Evolutionary conservation across 23 tunicate genomes (phyloP), one percentile per base, ranked within the genome.

Genomic region (Phallusia fumigata): DNA sequence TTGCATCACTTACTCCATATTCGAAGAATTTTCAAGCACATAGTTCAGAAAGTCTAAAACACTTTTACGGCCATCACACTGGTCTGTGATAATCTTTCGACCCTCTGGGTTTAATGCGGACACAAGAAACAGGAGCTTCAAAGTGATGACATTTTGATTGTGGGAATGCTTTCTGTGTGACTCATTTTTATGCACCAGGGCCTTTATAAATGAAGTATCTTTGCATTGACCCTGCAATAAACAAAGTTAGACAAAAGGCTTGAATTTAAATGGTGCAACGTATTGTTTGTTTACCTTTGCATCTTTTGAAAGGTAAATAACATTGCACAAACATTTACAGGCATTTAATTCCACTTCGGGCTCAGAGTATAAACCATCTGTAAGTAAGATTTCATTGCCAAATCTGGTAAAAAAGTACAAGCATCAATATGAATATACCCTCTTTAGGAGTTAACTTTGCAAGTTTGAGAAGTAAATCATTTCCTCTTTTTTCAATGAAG

Each of bases 251-350:
- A 31, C 16, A 78, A 16, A 40, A 36, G 15, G n/a, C 82, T 47
- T n/a, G 19, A 74, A n/a, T n/a, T n/a, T n/a, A n/a, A n/a, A n/a
- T n/a, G n/a, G n/a, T n/a, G n/a, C n/a, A n/a, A n/a, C n/a, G n/a
- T n/a, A n/a, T n/a, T n/a, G n/a, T n/a, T 33, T 33, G 45, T 30
- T 47, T 32, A 78, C 81, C 81, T 19, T 31, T 81, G 74, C 49
- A 86, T 91, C 90, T 79, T 31, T 73, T 0, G 96, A 30, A 19
- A 86, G 84, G 45, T 49, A 91, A 0, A 91, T 82, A 24, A 91
- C 40, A 80, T 91, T 91, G 73, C 90, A 77, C 52, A 91, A 32
- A 36, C 90, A 86, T 79, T 88, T 89, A 26, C 84, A 50, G 21
- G 87, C 75, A 49, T 80, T 53, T 35, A 58, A 8, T 26, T 53